Conservation (phyloP, 1,140 invertebrate species). For the Dreissena polymorpha region DNA sequence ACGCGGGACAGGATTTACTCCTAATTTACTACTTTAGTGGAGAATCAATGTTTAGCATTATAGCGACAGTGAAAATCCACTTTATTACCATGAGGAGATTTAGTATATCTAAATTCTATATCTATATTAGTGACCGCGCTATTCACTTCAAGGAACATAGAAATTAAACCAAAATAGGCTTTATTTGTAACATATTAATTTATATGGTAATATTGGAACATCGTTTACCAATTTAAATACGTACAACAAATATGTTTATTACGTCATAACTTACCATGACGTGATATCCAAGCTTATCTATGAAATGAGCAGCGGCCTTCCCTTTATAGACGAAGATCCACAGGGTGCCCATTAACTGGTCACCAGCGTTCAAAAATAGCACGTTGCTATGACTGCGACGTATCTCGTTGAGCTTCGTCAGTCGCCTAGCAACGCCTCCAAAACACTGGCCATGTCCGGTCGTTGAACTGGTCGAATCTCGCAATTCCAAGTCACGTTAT, state of each 20-base stretch:
- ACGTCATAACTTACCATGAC: slow-evolving; percentile 87
- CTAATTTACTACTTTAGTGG: no score
- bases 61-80: neutral
- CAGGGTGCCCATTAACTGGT: slow-evolving; percentile 92
- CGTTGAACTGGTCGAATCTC: slow-evolving; percentile 87
- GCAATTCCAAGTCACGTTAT: slow-evolving; percentile 90
- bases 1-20: no score
- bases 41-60: no score
- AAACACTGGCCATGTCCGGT: slow-evolving; percentile 84
- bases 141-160: neutral
- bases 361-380: slow-evolving; percentile 91
- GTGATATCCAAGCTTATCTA: slow-evolving; percentile 89
- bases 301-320: slow-evolving; percentile 87
- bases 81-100: neutral
- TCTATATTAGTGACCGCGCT: neutral
- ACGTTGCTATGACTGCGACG: slow-evolving; percentile 81
- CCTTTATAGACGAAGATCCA: slow-evolving; percentile 91
- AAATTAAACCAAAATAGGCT: neutral
- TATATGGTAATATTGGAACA: neutral
- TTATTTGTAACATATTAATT: neutral
- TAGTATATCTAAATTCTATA: no score
- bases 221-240: neutral
- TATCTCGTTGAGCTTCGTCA: slow-evolving; percentile 78
- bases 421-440: slow-evolving; percentile 88
- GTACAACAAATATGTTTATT: neutral